These are phyloP conservation scores for Drosophila borealis DNA, from an alignment of 2,888 invertebrate species.

Conservation along the genomic window DNA sequence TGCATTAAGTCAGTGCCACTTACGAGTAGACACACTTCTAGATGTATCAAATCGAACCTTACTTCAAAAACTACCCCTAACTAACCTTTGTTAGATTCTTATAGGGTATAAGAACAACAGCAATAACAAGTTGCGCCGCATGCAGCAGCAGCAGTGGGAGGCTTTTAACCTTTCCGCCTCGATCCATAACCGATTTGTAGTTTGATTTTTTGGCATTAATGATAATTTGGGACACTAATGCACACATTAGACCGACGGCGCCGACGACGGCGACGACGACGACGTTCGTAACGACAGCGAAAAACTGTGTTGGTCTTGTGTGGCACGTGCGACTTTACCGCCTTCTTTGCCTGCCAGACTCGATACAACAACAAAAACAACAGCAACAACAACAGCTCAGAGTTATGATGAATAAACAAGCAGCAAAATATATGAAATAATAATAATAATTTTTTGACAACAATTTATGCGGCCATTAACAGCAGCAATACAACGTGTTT, in stretches of 20 bases:
- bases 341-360: constrained; percentile 36
- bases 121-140: constrained; percentile 10
- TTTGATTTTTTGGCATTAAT: constrained; percentile 68
- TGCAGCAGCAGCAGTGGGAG: constrained; percentile 30
- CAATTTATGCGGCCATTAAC: constrained; percentile 77
- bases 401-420: constrained; percentile 70
- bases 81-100: not conserved
- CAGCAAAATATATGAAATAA: constrained; percentile 39
- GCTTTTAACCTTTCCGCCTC: constrained; percentile 71
- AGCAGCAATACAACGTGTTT: constrained; percentile 74
- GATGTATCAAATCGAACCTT: not conserved
- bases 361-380: constrained; percentile 9
- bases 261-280: constrained; percentile 10
- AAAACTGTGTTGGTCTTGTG: constrained; percentile 40
- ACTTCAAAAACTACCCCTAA: not conserved
- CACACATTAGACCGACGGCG: constrained; percentile 49
- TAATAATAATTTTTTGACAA: constrained; percentile 70
- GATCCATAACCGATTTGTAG: constrained; percentile 53
- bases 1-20: too few relatives aligned
- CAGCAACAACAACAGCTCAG: constrained; percentile 22
- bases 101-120: constrained; percentile 29
- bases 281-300: constrained; percentile 33
- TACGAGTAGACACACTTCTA: too few relatives aligned
- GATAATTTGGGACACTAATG: constrained; percentile 61
- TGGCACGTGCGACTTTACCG: constrained; percentile 64